These are phyloP conservation scores for Drosophila ambigua DNA, from an alignment of 1,140 invertebrate species.

Conservation along the genomic window DNA sequence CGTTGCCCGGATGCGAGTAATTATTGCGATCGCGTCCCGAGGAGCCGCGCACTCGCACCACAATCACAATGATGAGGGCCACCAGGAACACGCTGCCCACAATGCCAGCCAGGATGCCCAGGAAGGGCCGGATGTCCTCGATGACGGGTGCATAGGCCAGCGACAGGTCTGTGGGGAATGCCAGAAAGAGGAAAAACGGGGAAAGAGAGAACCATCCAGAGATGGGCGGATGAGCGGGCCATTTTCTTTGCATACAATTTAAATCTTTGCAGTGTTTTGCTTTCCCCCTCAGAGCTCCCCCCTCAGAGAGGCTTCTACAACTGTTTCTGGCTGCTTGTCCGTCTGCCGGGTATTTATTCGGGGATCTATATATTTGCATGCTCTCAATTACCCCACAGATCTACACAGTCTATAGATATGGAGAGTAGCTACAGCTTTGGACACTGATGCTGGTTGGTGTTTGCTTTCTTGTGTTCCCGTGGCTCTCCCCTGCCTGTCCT, in stretches of 20 bases:
- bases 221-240: slow-evolving; percentile 57
- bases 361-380: too few relatives aligned
- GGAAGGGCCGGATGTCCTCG: slow-evolving; percentile 89
- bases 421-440: too few relatives aligned
- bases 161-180: slow-evolving; percentile 65
- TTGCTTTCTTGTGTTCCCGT: slow-evolving; percentile 2
- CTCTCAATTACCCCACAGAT: too few relatives aligned
- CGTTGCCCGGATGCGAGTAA: slow-evolving; percentile 85
- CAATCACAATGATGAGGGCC: slow-evolving; percentile 90
- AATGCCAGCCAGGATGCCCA: slow-evolving; percentile 89
- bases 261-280: too few relatives aligned
- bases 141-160: slow-evolving; percentile 84
- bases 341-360: too few relatives aligned
- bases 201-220: slow-evolving; percentile 28
- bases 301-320: too few relatives aligned
- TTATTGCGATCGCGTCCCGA: slow-evolving; percentile 87
- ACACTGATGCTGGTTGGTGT: too few relatives aligned
- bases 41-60: slow-evolving; percentile 87
- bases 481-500: slow-evolving; percentile 3
- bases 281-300: too few relatives aligned
- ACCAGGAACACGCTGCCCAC: slow-evolving; percentile 89
- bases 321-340: too few relatives aligned
- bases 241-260: not conserved
- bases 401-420: too few relatives aligned
- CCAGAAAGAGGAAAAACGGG: not conserved